A percentile compares a stretch with the other conserved stretches of the same genome.
Evolutionary conservation across 2,888 invertebrate species (phyloP).

Genomic region (Calameuta pallipes): DNA sequence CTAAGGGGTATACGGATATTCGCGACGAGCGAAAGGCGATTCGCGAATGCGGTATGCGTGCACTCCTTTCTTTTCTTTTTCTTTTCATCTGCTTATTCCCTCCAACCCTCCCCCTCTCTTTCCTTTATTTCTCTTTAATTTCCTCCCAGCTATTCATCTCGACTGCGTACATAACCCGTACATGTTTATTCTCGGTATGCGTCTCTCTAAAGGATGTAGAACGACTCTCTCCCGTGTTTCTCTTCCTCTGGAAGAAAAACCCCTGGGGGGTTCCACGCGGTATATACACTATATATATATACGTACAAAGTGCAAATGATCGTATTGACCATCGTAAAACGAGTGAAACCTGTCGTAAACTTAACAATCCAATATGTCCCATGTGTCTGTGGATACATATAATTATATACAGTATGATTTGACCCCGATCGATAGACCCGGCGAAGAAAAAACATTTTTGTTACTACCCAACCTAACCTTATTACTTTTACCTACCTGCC

Average conservation of each 20-base stretch:
- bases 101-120: not conserved
- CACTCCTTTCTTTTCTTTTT: not conserved
- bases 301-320: not conserved
- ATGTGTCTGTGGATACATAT: not conserved
- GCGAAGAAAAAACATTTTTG: not conserved
- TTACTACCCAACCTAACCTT: not conserved
- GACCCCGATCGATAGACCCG: not conserved
- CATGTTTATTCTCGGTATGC: not conserved
- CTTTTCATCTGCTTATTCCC: not conserved
- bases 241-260: not conserved
- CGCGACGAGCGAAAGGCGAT: not conserved
- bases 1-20: not conserved
- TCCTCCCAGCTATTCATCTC: not conserved
- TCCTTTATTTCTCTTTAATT: not conserved
- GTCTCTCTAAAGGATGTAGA: not conserved
- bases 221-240: not conserved
- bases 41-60: not conserved
- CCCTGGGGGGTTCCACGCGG: not conserved
- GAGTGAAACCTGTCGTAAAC: constrained; percentile 30
- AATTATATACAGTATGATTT: not conserved
- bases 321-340: constrained; percentile 12
- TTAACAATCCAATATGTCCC: constrained; percentile 4
- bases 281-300: not conserved
- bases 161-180: not conserved
- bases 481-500: not conserved